phyloP scores from a whole-genome alignment of 1,140 invertebrate species.

The Drosophila repletoides region DNA sequence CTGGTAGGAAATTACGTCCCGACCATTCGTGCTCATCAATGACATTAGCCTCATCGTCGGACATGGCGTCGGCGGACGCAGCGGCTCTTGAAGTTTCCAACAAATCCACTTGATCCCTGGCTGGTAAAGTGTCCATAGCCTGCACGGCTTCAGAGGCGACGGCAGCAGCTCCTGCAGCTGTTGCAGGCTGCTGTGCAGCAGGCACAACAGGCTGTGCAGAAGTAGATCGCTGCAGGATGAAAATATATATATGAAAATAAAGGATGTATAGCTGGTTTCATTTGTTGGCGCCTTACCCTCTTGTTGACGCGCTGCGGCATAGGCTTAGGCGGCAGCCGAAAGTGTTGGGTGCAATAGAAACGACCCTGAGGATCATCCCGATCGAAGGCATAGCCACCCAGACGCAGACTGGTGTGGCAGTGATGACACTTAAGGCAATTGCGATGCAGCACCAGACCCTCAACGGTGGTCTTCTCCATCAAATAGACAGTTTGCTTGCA shows the following conservation, averaged over 20 bases:
- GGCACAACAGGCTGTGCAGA: slow-evolving; percentile 28
- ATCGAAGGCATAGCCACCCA: slow-evolving; percentile 88
- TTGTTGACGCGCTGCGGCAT: slow-evolving; percentile 66
- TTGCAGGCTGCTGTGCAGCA: not conserved
- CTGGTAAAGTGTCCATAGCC: slow-evolving; percentile 52
- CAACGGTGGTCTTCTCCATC: slow-evolving; percentile 93
- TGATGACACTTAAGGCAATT: slow-evolving; percentile 89
- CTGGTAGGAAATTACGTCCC: slow-evolving; percentile 93
- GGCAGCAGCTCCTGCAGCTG: not conserved
- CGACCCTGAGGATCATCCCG: slow-evolving; percentile 88
- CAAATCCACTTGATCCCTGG: slow-evolving; percentile 84
- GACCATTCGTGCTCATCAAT: slow-evolving; percentile 97
- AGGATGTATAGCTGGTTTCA: not conserved
- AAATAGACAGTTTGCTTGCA: slow-evolving; percentile 94
- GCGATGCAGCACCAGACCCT: slow-evolving; percentile 93
- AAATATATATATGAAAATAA: not conserved
- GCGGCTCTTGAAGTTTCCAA: slow-evolving; percentile 83
- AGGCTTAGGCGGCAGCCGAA: slow-evolving; percentile 84
- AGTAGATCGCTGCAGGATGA: slow-evolving; percentile 38
- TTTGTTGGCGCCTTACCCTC: slow-evolving; percentile 31
- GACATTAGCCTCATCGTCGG: slow-evolving; percentile 87
- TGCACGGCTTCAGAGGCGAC: slow-evolving; percentile 3
- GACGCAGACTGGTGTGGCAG: slow-evolving; percentile 81
- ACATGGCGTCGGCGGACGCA: slow-evolving; percentile 83
- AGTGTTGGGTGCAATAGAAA: slow-evolving; percentile 93